phyloP scores from a whole-genome alignment of 2,888 invertebrate genomes.

The Chaetogeoica ovagalla region DNA sequence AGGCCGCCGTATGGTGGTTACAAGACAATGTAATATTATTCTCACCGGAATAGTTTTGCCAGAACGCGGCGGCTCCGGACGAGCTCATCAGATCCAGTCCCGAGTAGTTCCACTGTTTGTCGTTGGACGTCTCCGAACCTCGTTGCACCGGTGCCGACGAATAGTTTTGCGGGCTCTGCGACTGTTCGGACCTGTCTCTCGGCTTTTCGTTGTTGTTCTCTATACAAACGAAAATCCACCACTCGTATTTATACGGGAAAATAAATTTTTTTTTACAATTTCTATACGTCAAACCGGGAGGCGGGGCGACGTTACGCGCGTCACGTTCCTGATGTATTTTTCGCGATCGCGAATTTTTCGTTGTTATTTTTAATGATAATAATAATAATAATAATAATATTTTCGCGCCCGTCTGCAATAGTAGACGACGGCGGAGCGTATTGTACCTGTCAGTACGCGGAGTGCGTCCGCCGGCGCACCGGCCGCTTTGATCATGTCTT shows the following conservation, averaged over 20 bases:
- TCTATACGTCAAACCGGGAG: too few species aligned
- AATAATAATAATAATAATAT: too few species aligned
- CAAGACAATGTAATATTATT: constrained; percentile 48
- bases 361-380: too few species aligned
- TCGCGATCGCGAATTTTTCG: too few species aligned
- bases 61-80: constrained; percentile 77
- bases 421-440: too few species aligned
- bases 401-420: too few species aligned
- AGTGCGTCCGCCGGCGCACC: constrained; percentile 76
- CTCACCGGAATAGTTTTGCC: constrained; percentile 90
- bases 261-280: too few species aligned
- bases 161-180: constrained; percentile 44
- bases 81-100: constrained; percentile 78
- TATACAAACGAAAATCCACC: constrained; percentile 17
- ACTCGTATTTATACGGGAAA: constrained; percentile 5
- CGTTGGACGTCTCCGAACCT: constrained; percentile 57
- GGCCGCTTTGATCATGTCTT: constrained; percentile 77
- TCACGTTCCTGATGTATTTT: too few species aligned
- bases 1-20: too few species aligned
- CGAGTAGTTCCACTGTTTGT: constrained; percentile 70
- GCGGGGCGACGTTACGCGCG: too few species aligned
- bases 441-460: constrained; percentile 75
- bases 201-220: constrained; percentile 54
- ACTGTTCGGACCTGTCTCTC: constrained; percentile 52
- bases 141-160: constrained; percentile 58